Conservation (phyloP, 2,113 vertebrate genomes). For the Cercopithecus mona region DNA sequence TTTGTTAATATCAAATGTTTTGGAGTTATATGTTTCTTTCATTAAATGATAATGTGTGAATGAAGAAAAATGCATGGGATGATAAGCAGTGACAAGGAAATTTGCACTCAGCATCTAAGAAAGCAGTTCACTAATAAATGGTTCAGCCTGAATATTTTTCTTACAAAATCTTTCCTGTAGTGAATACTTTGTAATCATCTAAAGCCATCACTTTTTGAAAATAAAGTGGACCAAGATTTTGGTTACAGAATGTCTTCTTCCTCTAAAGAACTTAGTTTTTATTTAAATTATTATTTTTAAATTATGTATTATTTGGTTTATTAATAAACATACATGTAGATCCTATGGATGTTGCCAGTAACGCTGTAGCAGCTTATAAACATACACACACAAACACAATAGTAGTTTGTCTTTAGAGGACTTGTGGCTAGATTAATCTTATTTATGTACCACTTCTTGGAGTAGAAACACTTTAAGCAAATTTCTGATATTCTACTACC, state of each 20-base stretch:
- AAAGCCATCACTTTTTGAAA: neutral
- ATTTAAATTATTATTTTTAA: neutral
- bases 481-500: neutral
- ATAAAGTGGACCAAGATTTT: neutral
- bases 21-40: neutral
- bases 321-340: neutral
- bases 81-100: neutral
- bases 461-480: constrained; percentile 24
- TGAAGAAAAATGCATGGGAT: neutral
- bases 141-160: neutral
- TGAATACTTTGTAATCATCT: neutral
- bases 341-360: neutral
- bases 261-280: neutral
- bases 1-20: constrained; percentile 2
- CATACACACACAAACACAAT: neutral
- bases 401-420: neutral
- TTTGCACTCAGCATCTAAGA: neutral
- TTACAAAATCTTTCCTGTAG: neutral
- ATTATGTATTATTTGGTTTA: neutral
- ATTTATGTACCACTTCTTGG: neutral
- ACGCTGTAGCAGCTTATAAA: neutral
- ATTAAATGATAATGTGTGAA: constrained; percentile 16
- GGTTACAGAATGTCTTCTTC: neutral
- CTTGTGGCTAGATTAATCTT: neutral
- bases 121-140: neutral